These are phyloP conservation scores for Dryas iulia DNA, from an alignment of 1,140 invertebrate species.

Conservation along the genomic window DNA sequence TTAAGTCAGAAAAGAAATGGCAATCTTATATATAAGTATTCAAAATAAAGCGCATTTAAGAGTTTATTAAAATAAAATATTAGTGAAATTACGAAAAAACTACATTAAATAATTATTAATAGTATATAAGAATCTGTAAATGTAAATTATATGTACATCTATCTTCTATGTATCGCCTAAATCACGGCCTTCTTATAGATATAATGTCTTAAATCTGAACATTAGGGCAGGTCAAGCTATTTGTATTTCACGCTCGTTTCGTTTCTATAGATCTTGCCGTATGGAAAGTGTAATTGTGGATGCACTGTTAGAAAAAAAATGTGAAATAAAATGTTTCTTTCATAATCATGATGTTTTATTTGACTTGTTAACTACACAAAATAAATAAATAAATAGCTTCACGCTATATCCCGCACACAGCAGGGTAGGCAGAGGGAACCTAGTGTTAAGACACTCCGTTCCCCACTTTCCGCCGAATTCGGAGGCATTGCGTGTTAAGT, in stretches of 20 bases:
- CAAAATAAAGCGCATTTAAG: not conserved
- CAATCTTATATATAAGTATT: too few relatives aligned
- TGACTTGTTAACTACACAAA: slow-evolving; percentile 3
- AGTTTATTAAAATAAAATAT: not conserved
- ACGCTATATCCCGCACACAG: too few relatives aligned
- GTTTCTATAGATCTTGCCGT: slow-evolving; percentile 51
- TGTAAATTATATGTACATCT: slow-evolving; percentile 13
- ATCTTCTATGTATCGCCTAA: slow-evolving; percentile 37
- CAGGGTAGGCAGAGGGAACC: too few relatives aligned
- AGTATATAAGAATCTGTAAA: not conserved
- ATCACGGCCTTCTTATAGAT: slow-evolving; percentile 58
- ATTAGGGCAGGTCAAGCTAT: slow-evolving; percentile 45
- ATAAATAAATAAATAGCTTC: too few relatives aligned
- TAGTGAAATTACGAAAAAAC: not conserved
- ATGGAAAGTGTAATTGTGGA: slow-evolving; percentile 68
- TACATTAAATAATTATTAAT: too few relatives aligned
- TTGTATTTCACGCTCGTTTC: slow-evolving; percentile 76
- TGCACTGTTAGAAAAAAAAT: slow-evolving; percentile 75
- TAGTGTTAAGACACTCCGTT: too few relatives aligned
- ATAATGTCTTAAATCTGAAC: slow-evolving; percentile 23
- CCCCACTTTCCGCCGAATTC: too few relatives aligned
- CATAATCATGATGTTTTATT: slow-evolving; percentile 49
- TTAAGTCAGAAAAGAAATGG: too few relatives aligned
- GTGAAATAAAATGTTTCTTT: slow-evolving; percentile 75
- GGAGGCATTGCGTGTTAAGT: too few relatives aligned